Evolutionary conservation across 2,797 vertebrate genomes (phyloP).

Genomic region (Cuculus canorus): DNA sequence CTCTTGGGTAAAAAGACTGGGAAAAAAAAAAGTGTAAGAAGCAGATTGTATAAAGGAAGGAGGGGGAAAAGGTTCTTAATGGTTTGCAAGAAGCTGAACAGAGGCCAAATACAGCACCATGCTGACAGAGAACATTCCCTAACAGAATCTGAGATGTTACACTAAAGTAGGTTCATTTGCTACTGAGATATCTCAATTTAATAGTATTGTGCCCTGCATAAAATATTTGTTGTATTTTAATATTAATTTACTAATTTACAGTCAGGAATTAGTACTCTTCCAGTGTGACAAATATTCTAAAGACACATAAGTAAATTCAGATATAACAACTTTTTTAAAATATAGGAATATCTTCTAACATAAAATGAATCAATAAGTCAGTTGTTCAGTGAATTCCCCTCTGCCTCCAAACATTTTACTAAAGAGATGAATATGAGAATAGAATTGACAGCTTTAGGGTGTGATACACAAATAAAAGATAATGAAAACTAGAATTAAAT

Average conservation of each 20-base stretch:
- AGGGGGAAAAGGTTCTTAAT: neutral
- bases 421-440: slow-evolving; percentile 66
- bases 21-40: neutral
- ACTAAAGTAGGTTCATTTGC: slow-evolving; percentile 14
- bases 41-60: neutral
- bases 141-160: slow-evolving; percentile 14
- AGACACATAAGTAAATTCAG: slow-evolving; percentile 24
- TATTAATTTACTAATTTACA: slow-evolving; percentile 54
- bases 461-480: slow-evolving; percentile 70
- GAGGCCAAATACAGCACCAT: slow-evolving; percentile 8
- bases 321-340: slow-evolving; percentile 60
- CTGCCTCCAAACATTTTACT: slow-evolving; percentile 40
- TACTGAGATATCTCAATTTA: slow-evolving; percentile 51
- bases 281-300: slow-evolving; percentile 28
- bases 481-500: slow-evolving; percentile 75
- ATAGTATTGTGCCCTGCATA: neutral
- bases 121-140: slow-evolving; percentile 37
- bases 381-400: slow-evolving; percentile 45
- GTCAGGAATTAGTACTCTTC: slow-evolving; percentile 7
- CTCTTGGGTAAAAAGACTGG: slow-evolving; percentile 37
- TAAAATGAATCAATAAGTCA: slow-evolving; percentile 66
- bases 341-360: slow-evolving; percentile 40
- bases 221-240: slow-evolving; percentile 53
- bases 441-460: slow-evolving; percentile 74
- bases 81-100: slow-evolving; percentile 9